phyloP scores from a whole-genome alignment of 1,140 invertebrate species.

The Hirudo medicinalis region DNA sequence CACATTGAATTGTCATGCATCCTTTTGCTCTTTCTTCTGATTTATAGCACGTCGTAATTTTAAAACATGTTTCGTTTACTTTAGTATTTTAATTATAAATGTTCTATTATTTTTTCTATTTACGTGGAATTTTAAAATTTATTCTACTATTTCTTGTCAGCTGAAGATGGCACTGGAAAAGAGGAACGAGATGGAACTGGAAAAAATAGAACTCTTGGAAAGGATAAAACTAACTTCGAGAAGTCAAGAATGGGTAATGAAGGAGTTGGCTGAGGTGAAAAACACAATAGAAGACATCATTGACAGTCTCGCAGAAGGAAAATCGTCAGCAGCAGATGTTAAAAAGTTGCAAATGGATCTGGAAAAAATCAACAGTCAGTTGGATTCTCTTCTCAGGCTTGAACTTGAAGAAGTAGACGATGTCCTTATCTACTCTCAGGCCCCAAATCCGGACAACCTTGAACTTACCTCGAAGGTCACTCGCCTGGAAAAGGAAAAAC shows the following conservation, averaged over 20 bases:
- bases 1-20: too few relatives aligned
- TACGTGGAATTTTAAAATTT: too few relatives aligned
- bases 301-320: background rate
- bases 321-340: background rate
- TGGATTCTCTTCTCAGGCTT: background rate
- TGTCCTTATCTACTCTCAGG: background rate
- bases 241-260: background rate
- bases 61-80: too few relatives aligned
- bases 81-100: too few relatives aligned
- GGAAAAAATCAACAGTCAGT: slow-evolving; percentile 4
- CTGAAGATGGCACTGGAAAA: background rate
- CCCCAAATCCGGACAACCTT: background rate
- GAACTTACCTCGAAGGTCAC: background rate
- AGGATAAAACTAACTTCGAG: slow-evolving; percentile 1
- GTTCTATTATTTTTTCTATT: too few relatives aligned
- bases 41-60: too few relatives aligned
- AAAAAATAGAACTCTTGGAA: slow-evolving; percentile 3
- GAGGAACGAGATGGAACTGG: background rate
- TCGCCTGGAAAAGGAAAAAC: slow-evolving; percentile 11
- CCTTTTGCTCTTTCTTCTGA: too few relatives aligned
- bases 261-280: background rate
- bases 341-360: background rate
- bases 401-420: background rate
- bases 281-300: background rate
- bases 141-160: background rate